Conservation (phyloP, 2,797 vertebrate genomes). For the Paramormyrops hopkinsi region DNA sequence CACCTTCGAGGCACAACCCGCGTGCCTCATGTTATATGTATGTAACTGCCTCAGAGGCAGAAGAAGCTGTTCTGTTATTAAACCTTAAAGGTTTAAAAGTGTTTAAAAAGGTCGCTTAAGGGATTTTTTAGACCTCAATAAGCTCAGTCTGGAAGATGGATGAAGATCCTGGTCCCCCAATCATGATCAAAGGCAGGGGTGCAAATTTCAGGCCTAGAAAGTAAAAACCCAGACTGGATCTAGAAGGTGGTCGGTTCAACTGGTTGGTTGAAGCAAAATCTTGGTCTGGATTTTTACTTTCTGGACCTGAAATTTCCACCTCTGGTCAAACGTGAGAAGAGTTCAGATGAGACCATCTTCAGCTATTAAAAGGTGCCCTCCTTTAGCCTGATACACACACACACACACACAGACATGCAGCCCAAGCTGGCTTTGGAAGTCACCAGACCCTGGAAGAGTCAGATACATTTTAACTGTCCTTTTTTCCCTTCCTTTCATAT, state of each 20-base stretch:
- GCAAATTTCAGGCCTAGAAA: not conserved
- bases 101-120: not conserved
- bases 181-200: not conserved
- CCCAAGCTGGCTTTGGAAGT: not conserved
- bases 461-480: not conserved
- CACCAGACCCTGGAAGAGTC: not conserved
- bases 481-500: not conserved
- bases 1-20: not conserved
- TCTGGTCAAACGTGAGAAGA: not conserved
- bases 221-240: not conserved
- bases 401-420: not conserved
- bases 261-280: not conserved
- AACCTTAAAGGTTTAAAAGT: not conserved
- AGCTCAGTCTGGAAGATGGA: not conserved
- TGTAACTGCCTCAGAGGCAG: constrained; percentile 1
- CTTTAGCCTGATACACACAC: not conserved
- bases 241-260: not conserved
- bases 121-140: not conserved
- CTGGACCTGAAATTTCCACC: not conserved
- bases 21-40: not conserved
- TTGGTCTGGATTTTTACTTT: not conserved
- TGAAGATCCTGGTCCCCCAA: not conserved
- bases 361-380: not conserved
- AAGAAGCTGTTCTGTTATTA: not conserved
- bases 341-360: not conserved